Percentiles rank a stretch among this genome's conserved stretches.
Conservation (phyloP, 2,113 vertebrate species). For the Elgaria multicarinata region DNA sequence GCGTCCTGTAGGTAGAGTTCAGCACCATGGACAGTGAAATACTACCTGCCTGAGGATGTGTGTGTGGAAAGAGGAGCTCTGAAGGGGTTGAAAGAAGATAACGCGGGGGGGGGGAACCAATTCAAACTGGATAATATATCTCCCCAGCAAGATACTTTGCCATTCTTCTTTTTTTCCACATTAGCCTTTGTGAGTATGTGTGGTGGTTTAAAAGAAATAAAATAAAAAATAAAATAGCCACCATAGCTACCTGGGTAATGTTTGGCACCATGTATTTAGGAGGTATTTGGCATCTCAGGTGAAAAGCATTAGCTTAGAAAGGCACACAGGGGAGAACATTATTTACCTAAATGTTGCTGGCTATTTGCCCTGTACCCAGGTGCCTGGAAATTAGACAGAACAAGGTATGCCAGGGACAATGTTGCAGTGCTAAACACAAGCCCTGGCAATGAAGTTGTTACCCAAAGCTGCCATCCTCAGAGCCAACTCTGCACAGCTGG, state of each 20-base stretch:
- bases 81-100: not conserved
- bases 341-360: not conserved
- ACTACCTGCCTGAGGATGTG: not conserved
- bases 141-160: not conserved
- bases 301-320: not conserved
- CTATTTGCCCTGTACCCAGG: not conserved
- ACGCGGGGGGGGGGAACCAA: too few relatives aligned
- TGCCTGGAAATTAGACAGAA: not conserved
- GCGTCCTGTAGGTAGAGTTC: not conserved
- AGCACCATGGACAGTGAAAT: not conserved
- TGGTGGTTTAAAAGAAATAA: not conserved
- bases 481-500: not conserved
- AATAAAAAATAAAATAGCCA: not conserved
- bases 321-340: not conserved
- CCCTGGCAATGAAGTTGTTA: not conserved
- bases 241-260: not conserved
- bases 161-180: not conserved
- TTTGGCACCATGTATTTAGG: too few relatives aligned
- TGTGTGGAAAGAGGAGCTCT: not conserved
- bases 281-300: not conserved
- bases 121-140: not conserved
- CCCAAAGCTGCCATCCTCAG: not conserved
- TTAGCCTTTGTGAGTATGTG: not conserved
- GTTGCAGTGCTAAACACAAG: not conserved
- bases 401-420: not conserved